Base-by-base conservation (phyloP, 1,140 invertebrate species). In the Drosophila kohkoa region DNA sequence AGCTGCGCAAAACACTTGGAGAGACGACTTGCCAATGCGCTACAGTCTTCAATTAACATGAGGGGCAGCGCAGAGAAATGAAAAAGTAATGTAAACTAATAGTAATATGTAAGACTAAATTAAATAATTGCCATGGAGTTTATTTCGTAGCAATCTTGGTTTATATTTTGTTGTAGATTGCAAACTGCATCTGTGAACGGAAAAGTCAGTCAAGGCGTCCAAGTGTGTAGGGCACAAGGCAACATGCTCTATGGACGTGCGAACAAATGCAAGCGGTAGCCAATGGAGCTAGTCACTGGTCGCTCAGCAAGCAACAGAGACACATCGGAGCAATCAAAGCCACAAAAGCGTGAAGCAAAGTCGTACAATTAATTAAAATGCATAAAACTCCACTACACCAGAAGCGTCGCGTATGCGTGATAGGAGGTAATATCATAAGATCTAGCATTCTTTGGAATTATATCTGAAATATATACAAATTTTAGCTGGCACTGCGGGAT, bases 401-500 rank as follows among this genome's bases (percentile, higher is more conserved):
- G 25, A 70, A 80, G 43, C 70, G 76, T 51, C 85, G 90, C 54
- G 88, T 92, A 6, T 92, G 88, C 73, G 94, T 97, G 3, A 95
- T 98, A 60, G 97, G 97, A 28, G 82, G 82, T 86, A 73, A 49
- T n/a, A 5, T 1, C 5, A 13, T 43, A 43, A 13, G 1, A 3
- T 13, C 41, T 13, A 7, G 11, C 2, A 43, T 5, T 4, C 2
- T 43, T 13, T 4, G 5, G 13, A 43, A 1, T 6, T 28, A 28
- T n/a, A 35, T 28, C 57, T 5, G 1, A 43, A 8, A 35, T 25
- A 25, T 25, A 3, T 25, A 4, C 3, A 25, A 28, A 35, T 43
- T 79, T 7, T 30, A 86, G 96, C 96, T 6, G 97, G 97, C 1
- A 96, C 96, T 1, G 95, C 96, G 0, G 97, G 97, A 0, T 91